phyloP scores from a whole-genome alignment of 2,888 invertebrate genomes.

The Stenichneumon culpator region DNA sequence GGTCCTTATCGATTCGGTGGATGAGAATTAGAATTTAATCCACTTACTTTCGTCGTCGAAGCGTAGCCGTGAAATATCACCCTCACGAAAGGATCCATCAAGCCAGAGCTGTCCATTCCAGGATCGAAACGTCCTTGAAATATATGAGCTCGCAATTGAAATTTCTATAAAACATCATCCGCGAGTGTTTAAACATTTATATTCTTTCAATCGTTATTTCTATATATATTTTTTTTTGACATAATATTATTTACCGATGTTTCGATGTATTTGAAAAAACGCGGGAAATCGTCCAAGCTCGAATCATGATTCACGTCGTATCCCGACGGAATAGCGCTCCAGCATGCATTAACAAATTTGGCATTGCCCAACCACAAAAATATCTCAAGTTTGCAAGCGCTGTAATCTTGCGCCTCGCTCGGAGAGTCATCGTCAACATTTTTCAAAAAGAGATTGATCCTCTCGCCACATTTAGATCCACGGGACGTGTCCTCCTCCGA shows the following conservation, averaged over 20 bases:
- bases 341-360: conserved; percentile 77
- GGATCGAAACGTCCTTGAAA: conserved; percentile 89
- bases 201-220: neutral
- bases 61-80: conserved; percentile 84
- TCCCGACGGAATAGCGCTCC: conserved; percentile 81
- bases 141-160: conserved; percentile 89
- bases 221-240: neutral
- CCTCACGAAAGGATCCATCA: conserved; percentile 86
- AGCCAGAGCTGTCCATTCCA: conserved; percentile 86
- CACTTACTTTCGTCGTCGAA: conserved; percentile 83
- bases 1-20: conserved; percentile 1
- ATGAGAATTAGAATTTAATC: conserved; percentile 46
- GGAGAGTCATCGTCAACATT: conserved; percentile 67
- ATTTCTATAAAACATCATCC: conserved; percentile 84
- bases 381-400: conserved; percentile 80
- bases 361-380: conserved; percentile 82
- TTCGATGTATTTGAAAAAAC: conserved; percentile 78
- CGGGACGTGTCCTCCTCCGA: conserved; percentile 84
- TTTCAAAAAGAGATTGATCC: conserved; percentile 80
- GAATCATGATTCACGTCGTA: conserved; percentile 77
- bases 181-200: conserved; percentile 68
- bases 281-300: conserved; percentile 77
- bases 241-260: conserved; percentile 73
- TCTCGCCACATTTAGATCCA: conserved; percentile 86
- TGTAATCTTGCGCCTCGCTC: conserved; percentile 70